Percentiles rank a stretch among this genome's conserved stretches.
phyloP scores from a whole-genome alignment of 1,140 invertebrate species.

The Cardiocondyla obscurior region DNA sequence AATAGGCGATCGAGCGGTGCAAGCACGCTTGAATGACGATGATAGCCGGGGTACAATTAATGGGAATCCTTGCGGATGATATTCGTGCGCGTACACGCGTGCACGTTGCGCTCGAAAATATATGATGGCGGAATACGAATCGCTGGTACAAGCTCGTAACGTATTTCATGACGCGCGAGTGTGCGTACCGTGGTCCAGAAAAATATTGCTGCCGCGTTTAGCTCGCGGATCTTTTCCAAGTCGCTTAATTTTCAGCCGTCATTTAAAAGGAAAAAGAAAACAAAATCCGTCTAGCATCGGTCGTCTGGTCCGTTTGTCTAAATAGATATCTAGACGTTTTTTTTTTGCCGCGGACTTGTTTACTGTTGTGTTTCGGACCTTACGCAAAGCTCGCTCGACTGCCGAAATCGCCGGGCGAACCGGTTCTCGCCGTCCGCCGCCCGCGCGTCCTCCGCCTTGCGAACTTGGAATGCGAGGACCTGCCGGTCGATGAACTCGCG shows the following conservation, averaged over 20 bases:
- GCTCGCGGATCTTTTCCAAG: constrained; percentile 30
- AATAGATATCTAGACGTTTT: too few relatives aligned
- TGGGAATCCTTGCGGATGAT: constrained; percentile 54
- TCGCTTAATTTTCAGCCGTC: constrained; percentile 49
- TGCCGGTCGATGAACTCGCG: too few relatives aligned
- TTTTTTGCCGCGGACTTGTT: too few relatives aligned
- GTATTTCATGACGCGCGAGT: constrained; percentile 22
- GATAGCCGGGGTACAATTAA: constrained; percentile 53
- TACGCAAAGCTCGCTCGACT: too few relatives aligned
- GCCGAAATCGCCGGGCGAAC: too few relatives aligned
- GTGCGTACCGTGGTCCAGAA: constrained; percentile 29
- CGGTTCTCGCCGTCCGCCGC: too few relatives aligned
- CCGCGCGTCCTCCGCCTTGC: too few relatives aligned
- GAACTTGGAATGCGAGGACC: too few relatives aligned
- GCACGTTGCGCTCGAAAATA: constrained; percentile 30
- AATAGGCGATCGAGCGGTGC: constrained; percentile 44
- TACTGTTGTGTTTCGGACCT: too few relatives aligned
- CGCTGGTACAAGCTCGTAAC: background rate
- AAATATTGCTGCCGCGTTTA: constrained; percentile 47
- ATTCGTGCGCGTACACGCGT: background rate
- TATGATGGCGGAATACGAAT: constrained; percentile 32
- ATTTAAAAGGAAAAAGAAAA: too few relatives aligned
- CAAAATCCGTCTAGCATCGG: too few relatives aligned
- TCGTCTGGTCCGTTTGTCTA: too few relatives aligned
- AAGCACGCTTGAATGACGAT: constrained; percentile 52